Base-by-base conservation (phyloP, 2,888 invertebrate genomes). In the Drosophila nigricruria region DNA sequence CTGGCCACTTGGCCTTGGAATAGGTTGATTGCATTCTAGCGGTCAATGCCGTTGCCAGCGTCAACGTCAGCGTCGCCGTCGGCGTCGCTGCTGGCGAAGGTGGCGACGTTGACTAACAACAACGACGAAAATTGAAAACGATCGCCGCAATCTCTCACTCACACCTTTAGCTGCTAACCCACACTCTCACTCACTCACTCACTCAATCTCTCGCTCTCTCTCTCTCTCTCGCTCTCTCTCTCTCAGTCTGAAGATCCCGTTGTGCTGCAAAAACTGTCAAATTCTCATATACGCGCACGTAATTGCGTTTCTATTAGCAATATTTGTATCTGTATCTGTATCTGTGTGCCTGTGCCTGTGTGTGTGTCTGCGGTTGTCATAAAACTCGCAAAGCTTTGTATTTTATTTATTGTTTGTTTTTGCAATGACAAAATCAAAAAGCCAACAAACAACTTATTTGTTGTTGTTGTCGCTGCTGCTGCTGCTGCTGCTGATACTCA, bases 11-110 rank as follows among this genome's bases (percentile, higher is more conserved):
- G 88, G 91, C 91, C 91, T 91, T 91, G 90, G 84, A 89, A 88
- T 90, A 91, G 91, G 91, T 91, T 91, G 91, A 91, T 90, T 91
- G 91, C 91, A 91, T 89, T 90, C 83, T 87, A 83, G 90, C 91
- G 91, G 91, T 91, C 91, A 91, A 88, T 91, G 91, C 84, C 90
- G 86, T 79, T 60, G 77, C 66, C 66, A 53, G 66, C 86, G 79
- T 74, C 62, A 54, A 8, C 59, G 69, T 60, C 59, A 25, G 14
- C 49, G 50, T 36, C 66, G 52, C 9, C 61, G 67, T 73, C 66
- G 57, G 8, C 59, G 69, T 61, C 58, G 45, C 59, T 42, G 74
- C 50, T 50, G 69, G 59, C 62, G 74, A 69, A 69, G 74, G 74
- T 65, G 59, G 8, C 45, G 60, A 58, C 65, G 67, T 47, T 65